Evolutionary conservation across 1,140 invertebrate species (phyloP), one percentile per base, ranked within the genome.

Genomic region (Orchestia grillus): DNA sequence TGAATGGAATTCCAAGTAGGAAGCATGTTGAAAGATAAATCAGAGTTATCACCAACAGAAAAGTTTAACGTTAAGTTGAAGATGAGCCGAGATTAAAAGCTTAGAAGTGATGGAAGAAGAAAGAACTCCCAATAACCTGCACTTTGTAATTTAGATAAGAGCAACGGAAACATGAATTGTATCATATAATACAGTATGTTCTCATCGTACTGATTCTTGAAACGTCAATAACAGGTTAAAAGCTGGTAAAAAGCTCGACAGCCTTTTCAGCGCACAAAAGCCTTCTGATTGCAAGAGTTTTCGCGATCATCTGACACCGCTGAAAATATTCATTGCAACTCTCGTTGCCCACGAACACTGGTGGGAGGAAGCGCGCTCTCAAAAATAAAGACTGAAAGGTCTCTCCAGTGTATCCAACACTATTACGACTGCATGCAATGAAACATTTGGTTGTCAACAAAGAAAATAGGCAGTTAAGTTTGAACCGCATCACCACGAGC

Each of bases 21-120:
- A 77, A 95, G 47, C 95, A 96, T 96, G 47, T 62, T 92, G 42
- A 62, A 94, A 96, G 42, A 87, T 11, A 45, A 62, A 41, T 42
- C 41, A 96, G 62, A 40, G 43, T 92, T 57, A 77, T 41, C 15
- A 62, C 95, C 87, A 41, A 11, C 19, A 0, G n/a, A 92, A 62
- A 53, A 77, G 62, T 23, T 77, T 23, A 15, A 77, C 11, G 62
- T 77, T 36, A 19, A 77, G 62, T 15, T 15, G 28, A 77, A 77
- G 15, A 77, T 23, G 28, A 77, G 28, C 1, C 28, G 62, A 77
- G 15, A 36, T 23, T 23, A 36, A 3, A 36, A 36, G 47, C 6
- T 6, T 53, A 53, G 6, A 53, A 6, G 62, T 3, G 36, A 15
- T 23, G 28, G 62, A 77, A 77, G 28, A 23, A 77, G 62, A 23